Conservation (phyloP, 2,113 vertebrate genomes). For the Lepus timidus region DNA sequence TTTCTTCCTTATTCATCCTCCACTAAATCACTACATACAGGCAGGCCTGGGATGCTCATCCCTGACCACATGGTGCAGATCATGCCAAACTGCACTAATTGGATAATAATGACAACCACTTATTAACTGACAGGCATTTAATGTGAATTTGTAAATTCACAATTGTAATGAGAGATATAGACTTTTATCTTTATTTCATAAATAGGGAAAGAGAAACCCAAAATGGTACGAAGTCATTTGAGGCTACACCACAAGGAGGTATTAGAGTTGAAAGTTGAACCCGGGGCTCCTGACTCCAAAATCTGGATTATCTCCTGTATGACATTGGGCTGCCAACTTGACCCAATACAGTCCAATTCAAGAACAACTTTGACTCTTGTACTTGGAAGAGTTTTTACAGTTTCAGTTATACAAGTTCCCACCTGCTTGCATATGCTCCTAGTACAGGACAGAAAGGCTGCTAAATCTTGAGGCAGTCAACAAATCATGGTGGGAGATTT, state of each 20-base stretch:
- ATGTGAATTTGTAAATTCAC: neutral
- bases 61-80: neutral
- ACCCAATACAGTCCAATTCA: neutral
- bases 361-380: neutral
- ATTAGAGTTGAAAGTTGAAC: neutral
- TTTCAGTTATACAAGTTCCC: neutral
- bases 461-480: neutral
- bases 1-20: neutral
- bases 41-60: neutral
- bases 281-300: neutral
- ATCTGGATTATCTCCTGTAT: neutral
- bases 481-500: neutral
- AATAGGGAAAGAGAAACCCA: neutral
- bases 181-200: constrained; percentile 27
- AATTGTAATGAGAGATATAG: neutral
- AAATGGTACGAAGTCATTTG: neutral
- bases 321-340: neutral
- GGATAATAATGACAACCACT: neutral
- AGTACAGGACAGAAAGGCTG: neutral
- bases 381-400: neutral
- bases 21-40: neutral
- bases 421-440: neutral
- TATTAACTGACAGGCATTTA: neutral
- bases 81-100: neutral
- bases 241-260: neutral